These are phyloP conservation scores for Cremastobaeus sp. DNA, from an alignment of 2,888 invertebrate species.

Conservation along the genomic window DNA sequence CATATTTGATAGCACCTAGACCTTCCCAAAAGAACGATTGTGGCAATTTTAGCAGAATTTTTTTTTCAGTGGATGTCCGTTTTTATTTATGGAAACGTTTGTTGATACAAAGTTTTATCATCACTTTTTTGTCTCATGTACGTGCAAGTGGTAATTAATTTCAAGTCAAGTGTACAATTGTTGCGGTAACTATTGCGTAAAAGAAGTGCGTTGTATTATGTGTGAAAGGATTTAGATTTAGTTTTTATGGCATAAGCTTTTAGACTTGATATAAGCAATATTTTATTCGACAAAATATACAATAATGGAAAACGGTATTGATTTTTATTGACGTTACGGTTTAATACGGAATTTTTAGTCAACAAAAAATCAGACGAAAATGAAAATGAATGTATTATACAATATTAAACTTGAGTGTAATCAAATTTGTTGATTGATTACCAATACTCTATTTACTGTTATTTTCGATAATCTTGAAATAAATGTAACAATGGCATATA, in stretches of 20 bases:
- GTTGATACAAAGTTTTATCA: constrained; percentile 25
- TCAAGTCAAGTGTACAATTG: constrained; percentile 43
- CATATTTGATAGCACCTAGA: too few species aligned
- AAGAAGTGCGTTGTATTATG: constrained; percentile 50
- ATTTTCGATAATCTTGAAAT: constrained; percentile 55
- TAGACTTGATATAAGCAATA: constrained; percentile 56
- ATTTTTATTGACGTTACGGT: constrained; percentile 55
- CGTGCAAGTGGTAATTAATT: constrained; percentile 37
- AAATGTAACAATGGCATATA: constrained; percentile 51
- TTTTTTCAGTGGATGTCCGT: too few species aligned
- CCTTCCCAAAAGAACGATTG: too few species aligned
- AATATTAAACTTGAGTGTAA: constrained; percentile 54
- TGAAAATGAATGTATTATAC: constrained; percentile 45
- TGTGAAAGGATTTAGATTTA: constrained; percentile 45
- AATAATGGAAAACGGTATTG: constrained; percentile 49
- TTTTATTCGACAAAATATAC: constrained; percentile 48
- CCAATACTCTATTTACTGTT: constrained; percentile 48
- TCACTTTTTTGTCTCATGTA: constrained; percentile 10
- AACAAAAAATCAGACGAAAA: constrained; percentile 13
- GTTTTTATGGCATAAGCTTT: constrained; percentile 42
- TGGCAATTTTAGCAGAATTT: too few species aligned
- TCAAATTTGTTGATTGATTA: constrained; percentile 57
- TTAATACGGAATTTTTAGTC: constrained; percentile 56
- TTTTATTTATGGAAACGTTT: constrained; percentile 56
- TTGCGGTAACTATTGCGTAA: constrained; percentile 39